Evolutionary conservation across 2,888 invertebrate species (phyloP), one percentile per base, ranked within the genome.

Genomic region (Dasypolia templi): DNA sequence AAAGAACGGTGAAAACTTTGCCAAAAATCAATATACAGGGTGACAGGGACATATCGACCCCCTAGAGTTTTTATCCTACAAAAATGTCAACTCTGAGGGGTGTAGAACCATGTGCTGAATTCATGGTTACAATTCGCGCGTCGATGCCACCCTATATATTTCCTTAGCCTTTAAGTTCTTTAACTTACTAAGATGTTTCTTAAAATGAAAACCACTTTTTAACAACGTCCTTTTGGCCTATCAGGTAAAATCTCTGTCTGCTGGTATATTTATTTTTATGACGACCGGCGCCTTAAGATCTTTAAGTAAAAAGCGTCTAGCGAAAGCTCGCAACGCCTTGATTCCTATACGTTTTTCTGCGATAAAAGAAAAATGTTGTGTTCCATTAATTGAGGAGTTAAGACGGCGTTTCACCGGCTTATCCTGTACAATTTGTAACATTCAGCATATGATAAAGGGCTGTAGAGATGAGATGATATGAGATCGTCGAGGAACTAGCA

Each of bases 341-440:
- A 53, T 59, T 46, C 32, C 17, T 32, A 29, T 42, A 29, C 0
- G 19, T 62, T 75, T 32, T 63, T 58, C 32, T 32, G 7, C 55
- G 58, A 77, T 78, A 68, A 71, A 71, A 82, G 67, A 56, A 74
- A 64, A 59, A 63, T 67, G 64, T 72, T 49, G 56, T 55, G 55
- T 69, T 51, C 32, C 65, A 82, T 82, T 75, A 82, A 82, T 82
- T 82, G 72, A 78, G 66, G 74, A 66, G 51, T 69, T 66, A 77
- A 69, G 56, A 19, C 56, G 26, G 49, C 49, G 56, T 74, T 77
- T 71, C 71, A 58, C 42, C 4, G 68, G 42, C 62, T 75, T 72
- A 75, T 82, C 79, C 70, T 14, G 72, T 62, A 72, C 70, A 62
- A 82, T 82, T 82, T 82, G 82, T 82, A 73, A 58, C 67, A 79